Conservation (phyloP, 1,140 invertebrate genomes). For the Chymomyza costata region DNA sequence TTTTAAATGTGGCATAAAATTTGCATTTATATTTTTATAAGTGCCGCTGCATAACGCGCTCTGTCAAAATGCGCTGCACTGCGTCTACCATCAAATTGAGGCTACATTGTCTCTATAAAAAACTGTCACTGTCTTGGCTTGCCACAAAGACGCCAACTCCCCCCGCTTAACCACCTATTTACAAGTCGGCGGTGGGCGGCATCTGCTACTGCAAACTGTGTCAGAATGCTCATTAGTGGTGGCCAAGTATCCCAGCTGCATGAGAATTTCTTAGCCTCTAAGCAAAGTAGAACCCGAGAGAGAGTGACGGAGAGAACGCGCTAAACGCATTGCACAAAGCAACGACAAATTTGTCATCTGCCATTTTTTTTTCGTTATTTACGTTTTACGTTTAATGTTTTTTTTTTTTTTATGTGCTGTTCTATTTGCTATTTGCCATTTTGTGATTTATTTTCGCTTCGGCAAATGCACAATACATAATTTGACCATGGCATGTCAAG, state of each 20-base stretch:
- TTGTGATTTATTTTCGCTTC: constrained; percentile 69
- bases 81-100: constrained; percentile 60
- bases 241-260: constrained; percentile 45
- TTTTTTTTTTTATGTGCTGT: constrained; percentile 17
- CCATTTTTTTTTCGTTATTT: constrained; percentile 30
- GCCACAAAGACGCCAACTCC: constrained; percentile 44
- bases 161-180: no score
- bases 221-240: constrained; percentile 68
- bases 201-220: constrained; percentile 46
- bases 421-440: constrained; percentile 57
- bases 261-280: constrained; percentile 27
- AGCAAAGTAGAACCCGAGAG: constrained; percentile 19
- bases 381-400: constrained; percentile 27
- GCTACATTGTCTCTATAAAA: constrained; percentile 34
- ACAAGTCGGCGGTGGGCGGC: constrained; percentile 41
- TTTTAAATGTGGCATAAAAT: constrained; percentile 71
- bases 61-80: constrained; percentile 13
- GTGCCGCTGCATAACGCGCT: no score
- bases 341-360: constrained; percentile 52
- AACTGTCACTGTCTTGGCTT: no score
- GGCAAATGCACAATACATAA: constrained; percentile 72
- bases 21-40: constrained; percentile 62
- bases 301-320: no score
- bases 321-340: constrained; percentile 32
- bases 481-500: constrained; percentile 71